phyloP scores from a whole-genome alignment of 2,797 vertebrate species.

The Alca torda region DNA sequence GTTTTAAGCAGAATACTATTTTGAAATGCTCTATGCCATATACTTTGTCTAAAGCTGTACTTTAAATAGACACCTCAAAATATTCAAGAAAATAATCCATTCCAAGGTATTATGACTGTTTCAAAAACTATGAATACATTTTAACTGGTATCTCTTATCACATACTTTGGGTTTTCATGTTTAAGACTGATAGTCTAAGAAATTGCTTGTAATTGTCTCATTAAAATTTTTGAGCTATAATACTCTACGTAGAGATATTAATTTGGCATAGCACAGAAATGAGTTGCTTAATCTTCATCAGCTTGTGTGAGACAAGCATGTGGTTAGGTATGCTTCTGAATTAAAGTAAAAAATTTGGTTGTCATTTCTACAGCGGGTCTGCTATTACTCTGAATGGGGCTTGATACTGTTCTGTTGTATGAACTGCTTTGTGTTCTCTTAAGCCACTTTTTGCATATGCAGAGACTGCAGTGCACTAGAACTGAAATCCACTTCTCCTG shows the following conservation, averaged over 20 bases:
- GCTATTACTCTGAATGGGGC: not conserved
- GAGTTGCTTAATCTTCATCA: not conserved
- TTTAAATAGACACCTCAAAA: not conserved
- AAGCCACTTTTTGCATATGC: not conserved
- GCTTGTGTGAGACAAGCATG: not conserved
- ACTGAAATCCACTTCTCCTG: not conserved
- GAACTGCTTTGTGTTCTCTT: not conserved
- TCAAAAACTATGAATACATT: not conserved
- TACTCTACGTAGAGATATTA: not conserved
- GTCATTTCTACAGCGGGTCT: not conserved
- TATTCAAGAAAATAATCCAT: not conserved
- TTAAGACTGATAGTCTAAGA: not conserved
- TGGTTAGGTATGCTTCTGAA: not conserved
- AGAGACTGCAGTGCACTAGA: not conserved
- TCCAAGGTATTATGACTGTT: not conserved
- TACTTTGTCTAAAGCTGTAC: not conserved
- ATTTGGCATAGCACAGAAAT: not conserved
- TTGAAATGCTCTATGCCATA: not conserved
- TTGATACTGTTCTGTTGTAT: not conserved
- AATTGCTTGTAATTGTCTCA: not conserved
- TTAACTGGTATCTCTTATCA: not conserved
- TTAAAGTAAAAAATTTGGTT: not conserved
- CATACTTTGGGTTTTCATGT: not conserved
- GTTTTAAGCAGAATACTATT: not conserved
- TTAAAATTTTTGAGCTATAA: not conserved